phyloP scores from a whole-genome alignment of 2,113 vertebrate species.

The Pteronura brasiliensis region DNA sequence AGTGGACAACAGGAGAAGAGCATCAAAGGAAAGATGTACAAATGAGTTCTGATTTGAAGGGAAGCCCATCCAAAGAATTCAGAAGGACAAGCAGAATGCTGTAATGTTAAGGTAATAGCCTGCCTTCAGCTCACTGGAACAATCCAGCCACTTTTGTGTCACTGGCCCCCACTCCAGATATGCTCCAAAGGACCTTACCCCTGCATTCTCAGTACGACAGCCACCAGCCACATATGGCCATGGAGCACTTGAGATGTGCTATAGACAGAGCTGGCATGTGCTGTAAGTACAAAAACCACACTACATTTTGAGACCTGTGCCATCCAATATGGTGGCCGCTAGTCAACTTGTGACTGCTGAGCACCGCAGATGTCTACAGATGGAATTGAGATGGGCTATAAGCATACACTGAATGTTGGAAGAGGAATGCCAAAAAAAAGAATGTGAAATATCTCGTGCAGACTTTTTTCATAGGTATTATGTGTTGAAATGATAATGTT shows the following conservation, averaged over 20 bases:
- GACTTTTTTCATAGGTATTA: neutral
- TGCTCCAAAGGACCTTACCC: neutral
- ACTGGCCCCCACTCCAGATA: fast-evolving
- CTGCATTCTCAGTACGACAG: neutral
- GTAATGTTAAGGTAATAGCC: neutral
- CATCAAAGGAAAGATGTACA: neutral
- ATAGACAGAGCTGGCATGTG: neutral
- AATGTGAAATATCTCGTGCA: neutral
- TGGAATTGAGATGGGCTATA: neutral
- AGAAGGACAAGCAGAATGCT: too few relatives aligned
- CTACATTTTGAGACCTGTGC: neutral
- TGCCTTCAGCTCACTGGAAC: neutral
- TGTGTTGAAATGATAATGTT: neutral
- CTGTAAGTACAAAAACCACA: neutral
- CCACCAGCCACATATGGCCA: neutral
- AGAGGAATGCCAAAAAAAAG: neutral
- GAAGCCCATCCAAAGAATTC: neutral
- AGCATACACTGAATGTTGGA: neutral
- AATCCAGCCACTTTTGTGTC: neutral
- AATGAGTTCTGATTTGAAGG: neutral
- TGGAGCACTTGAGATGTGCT: neutral
- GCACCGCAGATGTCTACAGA: too few relatives aligned
- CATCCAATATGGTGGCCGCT: neutral
- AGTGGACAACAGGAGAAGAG: neutral
- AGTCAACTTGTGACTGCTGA: fast-evolving